A percentile compares a stretch with the other conserved stretches of the same genome.
These are phyloP conservation scores for Dendroctonus ponderosae DNA, from an alignment of 1,140 invertebrate species.

Conservation along the genomic window DNA sequence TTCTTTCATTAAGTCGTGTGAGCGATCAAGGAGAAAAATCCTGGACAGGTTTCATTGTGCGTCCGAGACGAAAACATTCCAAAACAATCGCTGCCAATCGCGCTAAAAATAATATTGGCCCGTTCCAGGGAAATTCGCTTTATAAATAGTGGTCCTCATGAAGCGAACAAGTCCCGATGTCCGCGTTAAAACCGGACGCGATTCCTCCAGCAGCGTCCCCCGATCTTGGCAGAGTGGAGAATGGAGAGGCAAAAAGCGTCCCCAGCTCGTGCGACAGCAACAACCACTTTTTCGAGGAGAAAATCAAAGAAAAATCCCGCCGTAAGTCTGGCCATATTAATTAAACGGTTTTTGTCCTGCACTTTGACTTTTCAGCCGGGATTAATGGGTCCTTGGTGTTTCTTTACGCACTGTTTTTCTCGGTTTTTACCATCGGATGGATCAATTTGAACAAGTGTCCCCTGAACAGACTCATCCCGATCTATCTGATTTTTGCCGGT, in stretches of 20 bases:
- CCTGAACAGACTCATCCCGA: constrained; percentile 42
- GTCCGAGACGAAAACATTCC: background rate
- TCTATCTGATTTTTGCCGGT: constrained; percentile 47
- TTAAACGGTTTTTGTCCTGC: background rate
- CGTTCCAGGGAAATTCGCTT: background rate
- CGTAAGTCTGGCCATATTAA: constrained; percentile 37
- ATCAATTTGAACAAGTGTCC: constrained; percentile 44
- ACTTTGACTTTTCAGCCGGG: constrained; percentile 37
- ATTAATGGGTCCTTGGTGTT: constrained; percentile 45
- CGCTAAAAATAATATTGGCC: constrained; percentile 14
- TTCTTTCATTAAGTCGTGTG: too few species aligned
- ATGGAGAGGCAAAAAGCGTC: constrained; percentile 6
- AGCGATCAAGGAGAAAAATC: too few species aligned
- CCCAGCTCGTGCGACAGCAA: constrained; percentile 32
- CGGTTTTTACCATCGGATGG: constrained; percentile 43
- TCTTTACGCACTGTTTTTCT: constrained; percentile 42
- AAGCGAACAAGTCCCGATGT: constrained; percentile 13
- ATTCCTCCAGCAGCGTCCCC: background rate
- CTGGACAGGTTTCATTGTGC: too few species aligned
- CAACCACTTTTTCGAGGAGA: constrained; percentile 38
- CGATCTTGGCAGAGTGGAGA: constrained; percentile 9
- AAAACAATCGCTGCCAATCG: constrained; percentile 2
- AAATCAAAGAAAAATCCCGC: constrained; percentile 41
- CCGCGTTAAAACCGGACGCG: constrained; percentile 15
- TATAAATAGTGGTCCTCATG: constrained; percentile 17